phyloP scores from a whole-genome alignment of 2,797 vertebrate species.

The Geotrypetes seraphini region DNA sequence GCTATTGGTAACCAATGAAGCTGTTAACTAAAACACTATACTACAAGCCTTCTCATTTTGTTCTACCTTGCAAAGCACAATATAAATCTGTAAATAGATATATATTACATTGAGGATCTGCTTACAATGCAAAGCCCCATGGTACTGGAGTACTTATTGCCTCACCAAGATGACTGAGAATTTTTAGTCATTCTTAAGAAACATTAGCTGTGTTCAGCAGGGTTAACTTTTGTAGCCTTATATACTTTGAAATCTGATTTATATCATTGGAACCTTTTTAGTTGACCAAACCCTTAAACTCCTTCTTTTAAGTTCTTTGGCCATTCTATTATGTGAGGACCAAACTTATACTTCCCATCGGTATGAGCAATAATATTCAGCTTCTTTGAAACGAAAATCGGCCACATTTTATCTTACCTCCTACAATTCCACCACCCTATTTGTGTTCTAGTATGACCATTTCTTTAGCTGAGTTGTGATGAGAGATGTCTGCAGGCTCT shows the following conservation, averaged over 20 bases:
- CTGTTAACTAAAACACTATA: no score
- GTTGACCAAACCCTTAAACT: not conserved
- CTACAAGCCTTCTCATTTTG: no score
- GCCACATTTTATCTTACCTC: not conserved
- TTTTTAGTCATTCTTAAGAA: no score
- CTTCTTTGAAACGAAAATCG: not conserved
- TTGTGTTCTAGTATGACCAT: not conserved
- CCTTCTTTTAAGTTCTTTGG: not conserved
- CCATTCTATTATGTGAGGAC: not conserved
- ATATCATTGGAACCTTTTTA: not conserved
- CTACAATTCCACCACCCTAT: not conserved
- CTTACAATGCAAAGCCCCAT: no score
- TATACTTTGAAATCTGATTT: not conserved
- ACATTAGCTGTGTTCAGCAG: no score
- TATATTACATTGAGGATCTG: no score
- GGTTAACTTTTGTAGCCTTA: not conserved
- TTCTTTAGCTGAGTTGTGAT: not conserved
- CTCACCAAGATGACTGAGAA: not conserved
- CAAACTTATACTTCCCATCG: no score
- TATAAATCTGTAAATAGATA: no score
- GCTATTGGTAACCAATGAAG: no score
- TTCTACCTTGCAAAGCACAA: no score
- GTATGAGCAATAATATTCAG: not conserved
- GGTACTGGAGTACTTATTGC: not conserved
- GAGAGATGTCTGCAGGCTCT: not conserved